Evolutionary conservation across 2,888 invertebrate species (phyloP).

Genomic region (Celastrina argiolus): DNA sequence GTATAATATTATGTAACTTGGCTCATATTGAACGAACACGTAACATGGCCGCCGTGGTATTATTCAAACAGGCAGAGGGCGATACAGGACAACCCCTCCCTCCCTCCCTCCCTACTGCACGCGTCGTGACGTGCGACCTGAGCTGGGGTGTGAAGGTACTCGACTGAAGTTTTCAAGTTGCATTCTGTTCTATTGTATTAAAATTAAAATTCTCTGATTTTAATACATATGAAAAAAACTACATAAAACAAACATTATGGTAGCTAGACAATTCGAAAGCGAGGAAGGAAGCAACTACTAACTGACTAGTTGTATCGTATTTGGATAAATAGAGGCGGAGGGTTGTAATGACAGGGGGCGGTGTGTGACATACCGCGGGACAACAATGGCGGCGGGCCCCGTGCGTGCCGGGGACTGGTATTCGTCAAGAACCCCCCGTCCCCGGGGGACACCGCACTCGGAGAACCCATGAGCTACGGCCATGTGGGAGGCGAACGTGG

Average conservation of each 20-base stretch:
- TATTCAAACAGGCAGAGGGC: neutral
- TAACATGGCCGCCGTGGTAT: neutral
- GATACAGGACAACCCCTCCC: neutral
- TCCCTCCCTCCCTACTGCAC: neutral
- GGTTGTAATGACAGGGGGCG: neutral
- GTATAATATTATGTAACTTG: neutral
- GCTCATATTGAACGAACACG: neutral
- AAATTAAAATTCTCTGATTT: no score
- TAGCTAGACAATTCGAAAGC: no score
- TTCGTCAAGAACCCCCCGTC: slow-evolving; percentile 41
- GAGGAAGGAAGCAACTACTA: no score
- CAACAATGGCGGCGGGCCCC: slow-evolving; percentile 21
- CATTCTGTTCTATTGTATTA: neutral
- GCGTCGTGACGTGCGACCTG: neutral
- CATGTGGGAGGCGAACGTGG: neutral
- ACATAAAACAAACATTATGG: no score
- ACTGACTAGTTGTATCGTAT: neutral
- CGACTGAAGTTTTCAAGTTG: neutral
- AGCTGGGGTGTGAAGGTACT: no score
- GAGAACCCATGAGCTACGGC: neutral
- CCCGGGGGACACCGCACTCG: slow-evolving; percentile 9
- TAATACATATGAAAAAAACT: no score
- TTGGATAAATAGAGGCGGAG: neutral
- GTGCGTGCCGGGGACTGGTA: slow-evolving; percentile 29
- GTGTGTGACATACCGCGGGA: neutral